These are phyloP conservation scores for Aphodius granarius DNA, from an alignment of 2,888 invertebrate species.

Conservation along the genomic window DNA sequence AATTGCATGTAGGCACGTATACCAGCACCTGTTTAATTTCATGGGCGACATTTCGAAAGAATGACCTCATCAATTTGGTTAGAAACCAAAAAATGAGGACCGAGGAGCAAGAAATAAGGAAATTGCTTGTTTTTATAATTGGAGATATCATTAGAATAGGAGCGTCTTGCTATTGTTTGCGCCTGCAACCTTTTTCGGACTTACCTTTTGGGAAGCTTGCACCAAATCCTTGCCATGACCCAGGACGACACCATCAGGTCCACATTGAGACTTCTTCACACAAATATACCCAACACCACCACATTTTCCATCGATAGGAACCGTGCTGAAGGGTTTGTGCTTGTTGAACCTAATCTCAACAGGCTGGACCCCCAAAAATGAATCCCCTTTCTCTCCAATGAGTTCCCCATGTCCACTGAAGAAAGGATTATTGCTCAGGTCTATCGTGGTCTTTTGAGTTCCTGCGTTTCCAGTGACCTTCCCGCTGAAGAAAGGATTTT, in stretches of 20 bases:
- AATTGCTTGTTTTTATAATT: no score
- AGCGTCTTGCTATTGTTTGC: no score
- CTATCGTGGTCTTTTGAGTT: constrained; percentile 27
- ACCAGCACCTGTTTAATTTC: no score
- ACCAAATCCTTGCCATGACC: constrained; percentile 56
- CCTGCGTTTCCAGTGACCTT: constrained; percentile 25
- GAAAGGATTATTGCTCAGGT: constrained; percentile 44
- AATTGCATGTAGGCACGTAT: no score
- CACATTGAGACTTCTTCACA: constrained; percentile 61
- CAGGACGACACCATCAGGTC: constrained; percentile 61
- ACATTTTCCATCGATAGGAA: constrained; percentile 47
- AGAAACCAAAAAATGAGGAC: no score
- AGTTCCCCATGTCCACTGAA: constrained; percentile 44
- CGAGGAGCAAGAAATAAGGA: no score
- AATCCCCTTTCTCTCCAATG: constrained; percentile 41
- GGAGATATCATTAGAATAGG: no score
- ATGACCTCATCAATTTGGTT: no score
- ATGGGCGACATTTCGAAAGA: no score
- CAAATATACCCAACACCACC: constrained; percentile 63
- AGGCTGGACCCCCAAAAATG: constrained; percentile 51
- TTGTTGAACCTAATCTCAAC: constrained; percentile 34
- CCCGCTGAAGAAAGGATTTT: constrained; percentile 46
- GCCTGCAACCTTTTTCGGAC: no score
- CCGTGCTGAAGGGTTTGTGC: constrained; percentile 26
- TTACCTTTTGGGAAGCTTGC: constrained; percentile 59